phyloP scores from a whole-genome alignment of 1,140 invertebrate genomes.

The Drosophila obscura region DNA sequence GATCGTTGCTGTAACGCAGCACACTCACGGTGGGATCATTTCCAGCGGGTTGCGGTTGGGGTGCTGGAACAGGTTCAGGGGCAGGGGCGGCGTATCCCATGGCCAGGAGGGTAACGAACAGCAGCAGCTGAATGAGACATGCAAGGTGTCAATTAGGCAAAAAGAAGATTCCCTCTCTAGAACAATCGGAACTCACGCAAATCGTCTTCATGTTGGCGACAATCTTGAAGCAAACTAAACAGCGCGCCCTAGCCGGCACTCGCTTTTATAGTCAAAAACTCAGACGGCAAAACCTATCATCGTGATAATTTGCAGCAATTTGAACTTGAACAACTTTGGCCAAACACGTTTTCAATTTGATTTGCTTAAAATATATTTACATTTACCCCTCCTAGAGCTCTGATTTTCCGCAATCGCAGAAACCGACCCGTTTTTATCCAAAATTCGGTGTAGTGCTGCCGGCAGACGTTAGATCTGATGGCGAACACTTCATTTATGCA shows the following conservation, averaged over 20 bases:
- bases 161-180: neutral
- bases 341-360: conserved; percentile 58
- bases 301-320: conserved; percentile 65
- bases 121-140: conserved; percentile 32
- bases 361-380: conserved; percentile 17
- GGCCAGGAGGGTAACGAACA: conserved; percentile 53
- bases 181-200: conserved; percentile 39
- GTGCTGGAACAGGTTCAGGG: neutral
- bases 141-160: neutral
- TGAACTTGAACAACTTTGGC: conserved; percentile 67
- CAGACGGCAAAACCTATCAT: conserved; percentile 31
- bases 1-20: conserved; percentile 64
- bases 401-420: conserved; percentile 18
- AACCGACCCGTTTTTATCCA: conserved; percentile 17
- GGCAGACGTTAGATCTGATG: conserved; percentile 20
- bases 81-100: conserved; percentile 26
- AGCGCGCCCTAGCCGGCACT: neutral
- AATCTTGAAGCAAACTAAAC: conserved; percentile 48
- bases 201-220: conserved; percentile 55
- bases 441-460: conserved; percentile 10
- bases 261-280: conserved; percentile 55
- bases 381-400: conserved; percentile 7
- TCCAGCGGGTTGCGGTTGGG: neutral
- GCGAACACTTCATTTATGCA: neutral
- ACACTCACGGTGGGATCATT: conserved; percentile 58